These are phyloP conservation scores for Helobdella robusta DNA, from an alignment of 2,888 invertebrate genomes.

Conservation along the genomic window DNA sequence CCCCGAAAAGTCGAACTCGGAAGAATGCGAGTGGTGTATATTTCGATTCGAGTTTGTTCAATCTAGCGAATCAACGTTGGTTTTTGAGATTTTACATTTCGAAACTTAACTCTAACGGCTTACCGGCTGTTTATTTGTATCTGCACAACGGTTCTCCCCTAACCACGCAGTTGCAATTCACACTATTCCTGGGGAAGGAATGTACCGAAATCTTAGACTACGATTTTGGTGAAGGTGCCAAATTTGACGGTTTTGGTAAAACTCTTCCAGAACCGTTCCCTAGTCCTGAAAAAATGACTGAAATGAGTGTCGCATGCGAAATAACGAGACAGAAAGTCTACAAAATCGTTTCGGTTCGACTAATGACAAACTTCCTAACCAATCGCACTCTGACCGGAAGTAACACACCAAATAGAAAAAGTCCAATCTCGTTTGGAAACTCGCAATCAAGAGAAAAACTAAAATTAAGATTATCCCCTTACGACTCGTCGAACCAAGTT, in stretches of 20 bases:
- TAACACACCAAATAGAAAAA: not conserved
- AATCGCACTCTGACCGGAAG: not conserved
- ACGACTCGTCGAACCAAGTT: conserved; percentile 23
- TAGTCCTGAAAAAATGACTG: conserved; percentile 28
- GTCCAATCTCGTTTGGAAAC: conserved; percentile 6
- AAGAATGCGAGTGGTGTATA: conserved; percentile 37
- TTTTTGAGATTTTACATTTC: conserved; percentile 35
- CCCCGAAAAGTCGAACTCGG: conserved; percentile 30
- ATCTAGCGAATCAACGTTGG: conserved; percentile 34
- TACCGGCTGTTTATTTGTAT: conserved; percentile 37
- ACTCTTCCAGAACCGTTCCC: conserved; percentile 32
- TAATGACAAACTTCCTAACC: conserved; percentile 9
- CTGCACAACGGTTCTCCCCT: conserved; percentile 32
- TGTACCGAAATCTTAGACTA: conserved; percentile 35
- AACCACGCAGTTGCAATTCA: conserved; percentile 33
- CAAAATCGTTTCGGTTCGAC: conserved; percentile 27
- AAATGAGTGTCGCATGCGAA: conserved; percentile 34
- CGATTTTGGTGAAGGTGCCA: conserved; percentile 37
- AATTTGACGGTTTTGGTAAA: conserved; percentile 37
- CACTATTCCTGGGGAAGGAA: conserved; percentile 32
- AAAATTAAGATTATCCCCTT: not conserved
- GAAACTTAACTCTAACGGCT: conserved; percentile 33
- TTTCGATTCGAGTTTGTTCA: conserved; percentile 34
- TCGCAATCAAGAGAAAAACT: not conserved
- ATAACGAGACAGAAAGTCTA: conserved; percentile 29